Percentiles rank a stretch among this genome's conserved stretches.
Conservation (phyloP, 2,797 vertebrate genomes). For the Gallirallus australis region DNA sequence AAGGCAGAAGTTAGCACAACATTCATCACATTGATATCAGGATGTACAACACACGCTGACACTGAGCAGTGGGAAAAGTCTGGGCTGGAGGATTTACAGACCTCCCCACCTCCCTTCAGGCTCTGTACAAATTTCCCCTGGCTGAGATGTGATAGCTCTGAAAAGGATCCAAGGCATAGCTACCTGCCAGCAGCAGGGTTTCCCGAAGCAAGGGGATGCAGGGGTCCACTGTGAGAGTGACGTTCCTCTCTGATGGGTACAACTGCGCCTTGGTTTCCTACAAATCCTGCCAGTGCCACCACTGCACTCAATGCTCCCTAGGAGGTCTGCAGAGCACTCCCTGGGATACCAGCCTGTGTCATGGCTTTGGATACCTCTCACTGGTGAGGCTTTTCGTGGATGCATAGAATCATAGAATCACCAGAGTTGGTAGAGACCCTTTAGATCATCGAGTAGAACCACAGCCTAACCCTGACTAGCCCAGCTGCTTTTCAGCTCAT, state of each 20-base stretch:
- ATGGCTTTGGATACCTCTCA: neutral
- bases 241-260: neutral
- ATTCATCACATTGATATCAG: constrained; percentile 37
- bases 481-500: too few relatives aligned
- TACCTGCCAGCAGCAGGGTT: neutral
- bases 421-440: too few relatives aligned
- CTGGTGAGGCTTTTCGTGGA: neutral
- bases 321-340: neutral
- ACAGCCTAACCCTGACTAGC: too few relatives aligned
- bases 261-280: neutral
- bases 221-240: neutral
- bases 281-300: neutral
- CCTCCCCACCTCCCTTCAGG: neutral
- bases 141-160: neutral
- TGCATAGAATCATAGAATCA: too few relatives aligned
- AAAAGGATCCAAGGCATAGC: neutral
- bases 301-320: neutral
- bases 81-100: constrained; percentile 31
- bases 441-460: too few relatives aligned
- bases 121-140: constrained; percentile 3
- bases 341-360: neutral
- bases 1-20: constrained; percentile 47
- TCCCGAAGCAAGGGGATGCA: neutral
- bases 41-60: neutral
- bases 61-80: neutral